Evolutionary conservation across 2,113 vertebrate species (phyloP).

Genomic region (Chamaetylas fuelleborni): DNA sequence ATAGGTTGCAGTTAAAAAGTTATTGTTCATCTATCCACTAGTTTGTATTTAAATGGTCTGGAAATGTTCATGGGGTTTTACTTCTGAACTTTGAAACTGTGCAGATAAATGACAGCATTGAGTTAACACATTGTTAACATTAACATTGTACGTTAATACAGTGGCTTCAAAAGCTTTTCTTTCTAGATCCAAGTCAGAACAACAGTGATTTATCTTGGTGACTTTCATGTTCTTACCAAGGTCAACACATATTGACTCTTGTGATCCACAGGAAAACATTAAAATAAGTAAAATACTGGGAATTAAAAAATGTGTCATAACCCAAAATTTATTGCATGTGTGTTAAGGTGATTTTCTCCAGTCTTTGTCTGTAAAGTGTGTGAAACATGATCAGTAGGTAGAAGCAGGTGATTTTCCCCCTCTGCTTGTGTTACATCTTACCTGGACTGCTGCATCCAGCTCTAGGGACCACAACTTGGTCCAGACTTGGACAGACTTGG

Average conservation of each 20-base stretch:
- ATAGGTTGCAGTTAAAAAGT: not conserved
- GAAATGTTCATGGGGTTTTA: not conserved
- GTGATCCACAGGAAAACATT: not conserved
- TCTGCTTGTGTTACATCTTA: not conserved
- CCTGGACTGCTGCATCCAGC: not conserved
- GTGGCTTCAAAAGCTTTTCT: not conserved
- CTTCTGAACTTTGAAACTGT: not conserved
- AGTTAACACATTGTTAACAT: not conserved
- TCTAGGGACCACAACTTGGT: accelerated
- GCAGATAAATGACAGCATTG: not conserved
- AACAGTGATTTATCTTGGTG: not conserved
- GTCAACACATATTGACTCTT: not conserved
- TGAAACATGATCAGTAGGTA: accelerated
- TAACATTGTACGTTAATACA: too few relatives aligned
- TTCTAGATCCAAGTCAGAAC: not conserved
- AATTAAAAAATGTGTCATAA: not conserved
- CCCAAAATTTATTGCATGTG: not conserved
- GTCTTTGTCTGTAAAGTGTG: not conserved
- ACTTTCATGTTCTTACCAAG: not conserved
- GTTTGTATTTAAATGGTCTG: not conserved
- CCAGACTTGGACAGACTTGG: not conserved
- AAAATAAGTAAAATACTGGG: not conserved
- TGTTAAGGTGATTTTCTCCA: not conserved
- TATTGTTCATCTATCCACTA: not conserved
- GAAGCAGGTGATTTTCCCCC: accelerated